These are phyloP conservation scores for Ophion costatus DNA, from an alignment of 2,888 invertebrate genomes.

Conservation along the genomic window DNA sequence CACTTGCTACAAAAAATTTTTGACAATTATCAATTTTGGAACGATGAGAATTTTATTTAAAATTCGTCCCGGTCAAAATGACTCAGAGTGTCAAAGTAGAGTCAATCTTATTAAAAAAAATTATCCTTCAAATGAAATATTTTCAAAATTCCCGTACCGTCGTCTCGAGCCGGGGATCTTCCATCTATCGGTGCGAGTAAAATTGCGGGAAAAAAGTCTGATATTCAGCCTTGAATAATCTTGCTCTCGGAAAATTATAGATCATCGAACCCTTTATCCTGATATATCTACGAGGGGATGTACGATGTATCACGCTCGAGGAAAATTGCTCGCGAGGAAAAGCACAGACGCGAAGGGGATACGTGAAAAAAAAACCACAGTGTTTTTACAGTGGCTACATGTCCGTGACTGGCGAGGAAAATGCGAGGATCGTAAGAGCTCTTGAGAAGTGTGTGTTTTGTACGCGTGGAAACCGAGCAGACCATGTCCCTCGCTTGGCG, in stretches of 20 bases:
- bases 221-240: slow-evolving; percentile 43
- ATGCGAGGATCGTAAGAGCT: slow-evolving; percentile 59
- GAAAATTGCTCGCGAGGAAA: slow-evolving; percentile 57
- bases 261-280: slow-evolving; percentile 66
- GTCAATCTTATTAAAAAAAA: too few species aligned
- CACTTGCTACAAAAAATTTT: too few species aligned
- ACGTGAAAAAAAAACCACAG: slow-evolving; percentile 23
- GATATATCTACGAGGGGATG: slow-evolving; percentile 46
- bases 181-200: slow-evolving; percentile 22
- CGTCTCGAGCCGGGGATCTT: slow-evolving; percentile 9
- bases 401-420: slow-evolving; percentile 62
- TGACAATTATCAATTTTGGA: too few species aligned
- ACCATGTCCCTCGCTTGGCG: slow-evolving; percentile 73
- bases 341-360: slow-evolving; percentile 30
- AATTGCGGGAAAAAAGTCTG: slow-evolving; percentile 25
- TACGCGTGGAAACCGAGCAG: slow-evolving; percentile 72
- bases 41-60: too few species aligned
- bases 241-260: slow-evolving; percentile 53
- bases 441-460: slow-evolving; percentile 38
- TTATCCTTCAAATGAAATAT: not conserved
- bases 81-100: too few species aligned
- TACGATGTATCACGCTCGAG: slow-evolving; percentile 36
- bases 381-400: slow-evolving; percentile 51
- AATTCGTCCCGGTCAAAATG: too few species aligned
- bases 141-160: not conserved